Conservation (phyloP, 2,888 invertebrate genomes). For the Opisthograptis luteolata region DNA sequence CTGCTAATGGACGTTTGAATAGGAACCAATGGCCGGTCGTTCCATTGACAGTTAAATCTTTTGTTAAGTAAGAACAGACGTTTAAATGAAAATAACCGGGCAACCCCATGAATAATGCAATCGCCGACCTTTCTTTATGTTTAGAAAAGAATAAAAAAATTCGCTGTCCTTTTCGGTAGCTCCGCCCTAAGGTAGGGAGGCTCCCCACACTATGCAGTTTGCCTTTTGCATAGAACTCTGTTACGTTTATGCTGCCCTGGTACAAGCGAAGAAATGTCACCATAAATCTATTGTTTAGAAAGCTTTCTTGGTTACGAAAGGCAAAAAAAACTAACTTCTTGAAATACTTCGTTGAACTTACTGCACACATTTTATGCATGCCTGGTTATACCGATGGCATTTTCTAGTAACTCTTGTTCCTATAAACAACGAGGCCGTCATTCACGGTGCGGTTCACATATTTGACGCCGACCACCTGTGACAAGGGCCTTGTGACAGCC, state of each 20-base stretch:
- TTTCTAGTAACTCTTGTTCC: background rate
- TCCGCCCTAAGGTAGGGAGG: slow-evolving; percentile 18
- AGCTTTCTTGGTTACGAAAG: background rate
- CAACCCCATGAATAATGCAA: slow-evolving; percentile 65
- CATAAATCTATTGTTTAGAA: slow-evolving; percentile 34
- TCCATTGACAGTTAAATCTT: slow-evolving; percentile 53
- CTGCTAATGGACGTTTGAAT: slow-evolving; percentile 15
- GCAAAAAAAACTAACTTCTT: background rate
- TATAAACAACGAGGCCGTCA: no score
- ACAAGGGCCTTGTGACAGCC: no score
- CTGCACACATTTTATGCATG: background rate
- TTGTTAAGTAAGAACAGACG: slow-evolving; percentile 57
- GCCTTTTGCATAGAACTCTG: slow-evolving; percentile 13
- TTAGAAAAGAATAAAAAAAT: slow-evolving; percentile 19
- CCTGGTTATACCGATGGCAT: slow-evolving; percentile 3
- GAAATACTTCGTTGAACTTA: background rate
- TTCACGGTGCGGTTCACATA: no score
- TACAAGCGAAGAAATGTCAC: slow-evolving; percentile 36
- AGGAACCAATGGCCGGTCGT: slow-evolving; percentile 14
- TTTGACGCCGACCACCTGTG: no score
- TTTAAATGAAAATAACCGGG: slow-evolving; percentile 51
- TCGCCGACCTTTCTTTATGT: slow-evolving; percentile 44
- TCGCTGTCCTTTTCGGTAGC: slow-evolving; percentile 33
- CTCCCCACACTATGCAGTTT: slow-evolving; percentile 13
- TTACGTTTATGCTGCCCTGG: slow-evolving; percentile 28